These are phyloP conservation scores for Orbicella faveolata DNA, from an alignment of 64 coral and sea anemone genomes.

Conservation along the genomic window DNA sequence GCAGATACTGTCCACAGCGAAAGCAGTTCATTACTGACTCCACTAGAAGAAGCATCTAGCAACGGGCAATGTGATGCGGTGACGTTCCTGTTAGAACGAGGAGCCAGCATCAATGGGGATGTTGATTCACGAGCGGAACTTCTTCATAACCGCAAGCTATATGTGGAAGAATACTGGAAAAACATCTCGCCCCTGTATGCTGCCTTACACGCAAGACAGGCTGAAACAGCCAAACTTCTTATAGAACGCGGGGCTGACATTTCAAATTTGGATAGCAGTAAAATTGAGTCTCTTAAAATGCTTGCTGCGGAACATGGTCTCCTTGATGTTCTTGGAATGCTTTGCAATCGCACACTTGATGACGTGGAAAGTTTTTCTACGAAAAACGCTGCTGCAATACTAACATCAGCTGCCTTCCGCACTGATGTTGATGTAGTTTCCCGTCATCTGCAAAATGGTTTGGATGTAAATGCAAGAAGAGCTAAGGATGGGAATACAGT, in stretches of 20 bases:
- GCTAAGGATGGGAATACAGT: neutral
- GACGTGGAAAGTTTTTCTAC: neutral
- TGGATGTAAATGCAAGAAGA: slow-evolving; percentile 13
- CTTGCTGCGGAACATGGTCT: neutral
- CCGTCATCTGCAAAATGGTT: neutral
- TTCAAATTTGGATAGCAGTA: neutral
- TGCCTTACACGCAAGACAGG: neutral
- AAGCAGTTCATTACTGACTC: neutral
- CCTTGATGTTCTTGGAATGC: neutral
- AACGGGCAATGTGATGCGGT: slow-evolving; percentile 3
- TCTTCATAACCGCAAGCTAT: neutral
- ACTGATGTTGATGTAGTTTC: too few relatives aligned
- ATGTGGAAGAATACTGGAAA: neutral
- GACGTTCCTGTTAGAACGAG: neutral
- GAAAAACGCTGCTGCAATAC: neutral
- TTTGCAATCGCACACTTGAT: neutral
- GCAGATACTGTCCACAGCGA: neutral
- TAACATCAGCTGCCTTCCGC: too few relatives aligned
- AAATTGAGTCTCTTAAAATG: neutral
- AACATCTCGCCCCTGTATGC: neutral
- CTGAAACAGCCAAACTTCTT: slow-evolving; percentile 5
- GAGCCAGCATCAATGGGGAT: slow-evolving; percentile 9
- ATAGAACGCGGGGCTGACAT: neutral
- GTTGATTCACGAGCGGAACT: neutral
- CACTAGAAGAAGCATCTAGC: neutral